Conservation (phyloP, 2,113 vertebrate species). For the Fulmarus glacialis region DNA sequence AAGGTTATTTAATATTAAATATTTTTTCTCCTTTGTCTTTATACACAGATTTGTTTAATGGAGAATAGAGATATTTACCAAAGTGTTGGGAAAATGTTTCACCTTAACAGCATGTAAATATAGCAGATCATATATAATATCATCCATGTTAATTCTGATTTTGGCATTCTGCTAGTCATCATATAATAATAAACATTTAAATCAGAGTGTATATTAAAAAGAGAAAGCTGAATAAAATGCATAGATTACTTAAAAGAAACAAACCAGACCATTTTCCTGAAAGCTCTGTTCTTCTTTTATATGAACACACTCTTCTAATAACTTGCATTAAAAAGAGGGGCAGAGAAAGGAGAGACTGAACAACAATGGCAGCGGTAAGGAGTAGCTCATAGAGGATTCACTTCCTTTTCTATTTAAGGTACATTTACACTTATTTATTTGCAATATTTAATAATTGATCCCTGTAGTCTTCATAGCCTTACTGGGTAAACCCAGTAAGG, state of each 20-base stretch:
- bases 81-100: not conserved
- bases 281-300: not conserved
- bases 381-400: not conserved
- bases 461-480: fast-evolving
- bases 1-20: not conserved
- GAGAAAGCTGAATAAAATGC: not conserved
- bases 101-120: not conserved
- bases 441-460: not conserved
- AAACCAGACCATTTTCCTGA: not conserved
- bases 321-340: not conserved
- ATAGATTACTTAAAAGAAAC: not conserved
- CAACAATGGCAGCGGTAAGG: not conserved
- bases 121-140: not conserved
- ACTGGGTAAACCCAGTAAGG: not conserved
- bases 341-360: not conserved
- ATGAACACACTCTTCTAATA: not conserved
- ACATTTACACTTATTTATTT: not conserved
- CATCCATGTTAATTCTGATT: not conserved
- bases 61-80: not conserved
- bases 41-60: not conserved
- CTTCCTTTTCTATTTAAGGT: not conserved
- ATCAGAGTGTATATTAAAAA: not conserved
- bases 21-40: not conserved
- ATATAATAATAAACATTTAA: not conserved
- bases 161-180: not conserved